Evolutionary conservation across 2,113 vertebrate species (phyloP).

Genomic region (Ceyx margarethae): DNA sequence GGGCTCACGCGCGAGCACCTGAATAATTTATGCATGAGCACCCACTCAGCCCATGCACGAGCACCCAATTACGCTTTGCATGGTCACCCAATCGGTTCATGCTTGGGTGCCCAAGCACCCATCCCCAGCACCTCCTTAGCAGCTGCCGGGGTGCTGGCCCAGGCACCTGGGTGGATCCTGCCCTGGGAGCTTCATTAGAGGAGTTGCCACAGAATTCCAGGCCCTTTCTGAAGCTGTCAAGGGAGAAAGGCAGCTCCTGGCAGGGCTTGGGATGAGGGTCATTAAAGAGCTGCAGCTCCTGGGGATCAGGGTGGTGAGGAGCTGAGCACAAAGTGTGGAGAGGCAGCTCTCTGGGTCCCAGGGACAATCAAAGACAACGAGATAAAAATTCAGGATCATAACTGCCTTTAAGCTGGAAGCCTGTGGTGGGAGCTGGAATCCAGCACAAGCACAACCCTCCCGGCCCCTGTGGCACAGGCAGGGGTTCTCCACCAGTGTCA

Average conservation of each 20-base stretch:
- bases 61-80: background rate
- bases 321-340: background rate
- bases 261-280: background rate
- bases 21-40: background rate
- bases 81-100: background rate
- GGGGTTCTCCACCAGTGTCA: rapidly evolving
- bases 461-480: rapidly evolving
- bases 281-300: background rate
- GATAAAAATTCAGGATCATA: background rate
- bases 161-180: background rate
- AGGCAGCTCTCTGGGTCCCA: background rate
- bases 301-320: background rate
- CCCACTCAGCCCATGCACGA: background rate
- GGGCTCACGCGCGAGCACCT: background rate
- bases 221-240: background rate
- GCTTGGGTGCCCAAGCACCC: background rate
- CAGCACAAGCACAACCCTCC: background rate
- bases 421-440: background rate
- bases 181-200: too few relatives aligned
- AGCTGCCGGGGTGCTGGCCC: background rate
- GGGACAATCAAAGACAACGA: background rate
- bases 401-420: background rate
- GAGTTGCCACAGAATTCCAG: rapidly evolving
- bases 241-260: background rate
- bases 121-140: background rate